A percentile compares a stretch with the other conserved stretches of the same genome.
phyloP scores from a whole-genome alignment of 2,113 vertebrate species.

The Morone saxatilis region DNA sequence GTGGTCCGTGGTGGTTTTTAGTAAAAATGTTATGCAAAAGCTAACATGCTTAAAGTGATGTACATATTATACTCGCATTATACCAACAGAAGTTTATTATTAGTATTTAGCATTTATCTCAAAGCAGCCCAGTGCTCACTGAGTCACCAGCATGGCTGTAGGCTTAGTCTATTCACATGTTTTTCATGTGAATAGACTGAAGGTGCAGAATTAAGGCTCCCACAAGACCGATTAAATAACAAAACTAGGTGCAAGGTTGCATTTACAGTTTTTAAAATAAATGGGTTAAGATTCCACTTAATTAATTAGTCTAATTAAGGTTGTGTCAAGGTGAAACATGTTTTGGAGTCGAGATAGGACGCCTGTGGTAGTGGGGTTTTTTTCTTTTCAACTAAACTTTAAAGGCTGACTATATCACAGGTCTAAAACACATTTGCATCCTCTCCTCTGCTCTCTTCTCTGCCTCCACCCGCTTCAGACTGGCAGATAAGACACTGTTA shows the following conservation, averaged over 20 bases:
- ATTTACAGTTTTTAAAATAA: neutral
- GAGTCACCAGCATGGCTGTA: neutral
- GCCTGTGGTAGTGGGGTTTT: neutral
- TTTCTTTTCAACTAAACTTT: slow-evolving; percentile 14
- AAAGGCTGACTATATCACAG: slow-evolving; percentile 29
- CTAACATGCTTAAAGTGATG: no score
- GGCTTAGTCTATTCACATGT: neutral
- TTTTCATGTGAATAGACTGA: neutral
- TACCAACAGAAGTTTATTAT: no score
- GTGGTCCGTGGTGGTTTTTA: no score
- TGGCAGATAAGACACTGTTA: slow-evolving; percentile 64
- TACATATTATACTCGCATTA: no score
- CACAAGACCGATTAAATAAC: slow-evolving; percentile 1
- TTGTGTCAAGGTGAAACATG: slow-evolving; percentile 37
- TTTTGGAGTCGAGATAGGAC: slow-evolving; percentile 12
- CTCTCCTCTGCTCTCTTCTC: slow-evolving; percentile 15
- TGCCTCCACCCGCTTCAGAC: slow-evolving; percentile 35
- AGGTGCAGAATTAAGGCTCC: slow-evolving; percentile 9
- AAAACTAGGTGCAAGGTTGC: neutral
- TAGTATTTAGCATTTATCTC: no score
- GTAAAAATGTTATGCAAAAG: no score
- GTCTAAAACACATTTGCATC: slow-evolving; percentile 41
- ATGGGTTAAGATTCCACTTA: slow-evolving; percentile 15
- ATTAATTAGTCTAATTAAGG: slow-evolving; percentile 29
- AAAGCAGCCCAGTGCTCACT: neutral